Conservation (phyloP, 2,113 vertebrate species). For the Picathartes gymnocephalus region DNA sequence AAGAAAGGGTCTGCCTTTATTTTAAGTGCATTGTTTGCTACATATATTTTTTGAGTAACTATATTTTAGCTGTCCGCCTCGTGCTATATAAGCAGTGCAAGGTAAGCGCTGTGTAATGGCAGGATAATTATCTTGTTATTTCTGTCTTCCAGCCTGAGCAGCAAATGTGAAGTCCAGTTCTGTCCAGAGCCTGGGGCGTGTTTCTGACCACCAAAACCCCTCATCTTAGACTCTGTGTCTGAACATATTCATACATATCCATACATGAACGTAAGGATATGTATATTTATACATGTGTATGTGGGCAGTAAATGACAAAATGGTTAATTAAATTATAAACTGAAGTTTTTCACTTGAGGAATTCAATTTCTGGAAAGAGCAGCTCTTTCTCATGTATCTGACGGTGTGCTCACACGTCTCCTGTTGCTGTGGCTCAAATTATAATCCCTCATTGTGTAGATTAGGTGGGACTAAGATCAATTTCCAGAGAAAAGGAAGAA, state of each 20-base stretch:
- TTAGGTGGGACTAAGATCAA: neutral
- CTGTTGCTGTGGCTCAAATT: neutral
- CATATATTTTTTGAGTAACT: constrained; percentile 14
- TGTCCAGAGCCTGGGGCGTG: neutral
- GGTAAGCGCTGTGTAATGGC: neutral
- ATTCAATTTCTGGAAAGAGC: neutral
- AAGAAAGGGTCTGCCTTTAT: neutral
- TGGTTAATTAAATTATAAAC: neutral
- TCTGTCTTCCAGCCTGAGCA: neutral
- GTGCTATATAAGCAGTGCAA: neutral
- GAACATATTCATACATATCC: neutral
- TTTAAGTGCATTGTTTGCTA: neutral
- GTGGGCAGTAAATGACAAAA: neutral
- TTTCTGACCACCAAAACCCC: neutral
- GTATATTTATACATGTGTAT: rapidly evolving
- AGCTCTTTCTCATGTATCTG: neutral
- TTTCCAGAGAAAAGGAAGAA: neutral
- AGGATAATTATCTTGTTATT: constrained; percentile 17
- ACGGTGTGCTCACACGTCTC: rapidly evolving
- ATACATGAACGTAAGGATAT: rapidly evolving
- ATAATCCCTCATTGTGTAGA: neutral
- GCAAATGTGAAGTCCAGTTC: neutral
- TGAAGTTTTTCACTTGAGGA: neutral
- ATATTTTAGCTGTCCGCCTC: neutral
- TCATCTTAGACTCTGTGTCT: neutral